Base-by-base conservation (phyloP, 2,888 invertebrate genomes). In the Agriopis marginaria region DNA sequence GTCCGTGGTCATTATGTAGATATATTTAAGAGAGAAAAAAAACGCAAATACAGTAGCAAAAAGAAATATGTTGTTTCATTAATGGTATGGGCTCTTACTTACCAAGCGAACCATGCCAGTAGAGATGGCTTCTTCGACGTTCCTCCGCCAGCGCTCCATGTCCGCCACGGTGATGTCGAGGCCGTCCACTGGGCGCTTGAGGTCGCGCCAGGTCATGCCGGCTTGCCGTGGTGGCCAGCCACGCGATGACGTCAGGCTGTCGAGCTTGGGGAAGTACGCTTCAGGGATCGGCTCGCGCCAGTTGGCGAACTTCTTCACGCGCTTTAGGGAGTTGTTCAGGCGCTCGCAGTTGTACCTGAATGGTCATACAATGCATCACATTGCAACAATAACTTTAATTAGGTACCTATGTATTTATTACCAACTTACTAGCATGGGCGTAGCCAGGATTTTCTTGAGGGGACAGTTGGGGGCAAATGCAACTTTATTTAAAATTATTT, bases 241-340 rank as follows among this genome's bases (percentile, higher is more conserved):
- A 39, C 97, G 95, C 64, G 97, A 96, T 51, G 95, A 94, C 0
- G 95, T 96, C 76, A 96, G 87, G 72, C 96, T 96, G 86, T 97
- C 96, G 50, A 98, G 89, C 89, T 98, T 98, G 0, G 97, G 97
- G 89, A 96, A 98, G 83, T 98, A 98, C 0, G 96, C 97, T 83
- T 98, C 97, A 0, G 94, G 89, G 62, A 98, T 96, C 0, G 96
- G 95, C 7, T 96, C 96, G 10, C 96, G 95, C 87, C 96, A 95
- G 85, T 97, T 96, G 71, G 94, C 95, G 61, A 97, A 95, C 10
- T 96, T 95, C 75, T 94, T 94, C 0, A 96, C 95, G 39, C 96
- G 95, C 47, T 95, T 92, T 67, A 98, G 86, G 12, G 95, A 91
- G 82, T 97, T 97, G 84, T 96, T 96, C 8, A 98, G 94, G 50